phyloP scores from a whole-genome alignment of 2,888 invertebrate genomes.

The Calephelis perditalis region DNA sequence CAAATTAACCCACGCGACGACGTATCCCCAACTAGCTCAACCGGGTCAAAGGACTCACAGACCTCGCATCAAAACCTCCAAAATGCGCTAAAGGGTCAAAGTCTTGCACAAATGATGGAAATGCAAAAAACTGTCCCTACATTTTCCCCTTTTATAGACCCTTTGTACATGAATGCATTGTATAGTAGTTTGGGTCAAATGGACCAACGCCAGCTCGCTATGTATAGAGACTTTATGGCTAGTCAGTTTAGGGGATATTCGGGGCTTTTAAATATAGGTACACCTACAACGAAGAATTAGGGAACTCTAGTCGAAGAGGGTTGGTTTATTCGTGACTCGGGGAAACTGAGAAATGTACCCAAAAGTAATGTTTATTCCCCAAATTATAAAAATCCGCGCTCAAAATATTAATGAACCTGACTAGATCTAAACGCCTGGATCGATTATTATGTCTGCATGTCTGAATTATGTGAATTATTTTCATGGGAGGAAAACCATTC shows the following conservation, averaged over 20 bases:
- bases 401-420: too few species aligned
- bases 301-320: conserved; percentile 19
- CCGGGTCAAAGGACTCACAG: conserved; percentile 41
- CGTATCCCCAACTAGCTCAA: conserved; percentile 46
- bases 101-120: conserved; percentile 40
- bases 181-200: conserved; percentile 59
- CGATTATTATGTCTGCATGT: too few species aligned
- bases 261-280: conserved; percentile 52
- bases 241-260: conserved; percentile 57
- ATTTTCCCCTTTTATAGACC: conserved; percentile 52
- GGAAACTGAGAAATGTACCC: neutral
- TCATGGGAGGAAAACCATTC: too few species aligned
- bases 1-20: conserved; percentile 50
- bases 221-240: conserved; percentile 63
- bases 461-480: too few species aligned
- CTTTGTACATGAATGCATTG: conserved; percentile 58
- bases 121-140: conserved; percentile 41
- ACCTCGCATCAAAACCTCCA: conserved; percentile 25
- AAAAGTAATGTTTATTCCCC: too few species aligned
- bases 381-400: too few species aligned
- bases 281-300: conserved; percentile 69
- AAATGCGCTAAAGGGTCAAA: conserved; percentile 34
- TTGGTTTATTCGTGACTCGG: conserved; percentile 9
- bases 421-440: too few species aligned
- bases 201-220: conserved; percentile 62